Percentiles rank a stretch among this genome's conserved stretches.
phyloP scores from a whole-genome alignment of 2,888 invertebrate species.

The Amorpha juglandis region DNA sequence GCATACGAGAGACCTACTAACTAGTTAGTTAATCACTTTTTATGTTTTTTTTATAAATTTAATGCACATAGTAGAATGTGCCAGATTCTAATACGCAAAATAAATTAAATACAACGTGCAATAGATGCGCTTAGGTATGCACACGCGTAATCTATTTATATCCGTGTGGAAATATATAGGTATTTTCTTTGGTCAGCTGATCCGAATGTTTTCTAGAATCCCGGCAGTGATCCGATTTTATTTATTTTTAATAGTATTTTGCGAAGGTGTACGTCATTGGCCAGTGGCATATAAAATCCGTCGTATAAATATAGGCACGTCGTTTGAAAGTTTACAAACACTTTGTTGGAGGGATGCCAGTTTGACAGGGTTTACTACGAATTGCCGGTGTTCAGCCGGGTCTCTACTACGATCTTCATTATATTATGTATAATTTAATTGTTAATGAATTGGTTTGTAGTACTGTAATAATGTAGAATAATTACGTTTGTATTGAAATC shows the following conservation, averaged over 20 bases:
- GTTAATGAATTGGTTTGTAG: not conserved
- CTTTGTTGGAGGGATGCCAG: slow-evolving; percentile 68
- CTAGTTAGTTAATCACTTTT: too few species aligned
- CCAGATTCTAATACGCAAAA: too few species aligned
- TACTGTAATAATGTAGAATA: too few species aligned
- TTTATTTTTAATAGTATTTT: slow-evolving; percentile 26
- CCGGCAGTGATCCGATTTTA: not conserved
- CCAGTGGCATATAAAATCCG: slow-evolving; percentile 42
- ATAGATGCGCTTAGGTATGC: not conserved
- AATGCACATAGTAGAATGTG: too few species aligned
- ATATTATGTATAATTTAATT: not conserved
- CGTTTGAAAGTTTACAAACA: slow-evolving; percentile 70
- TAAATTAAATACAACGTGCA: not conserved
- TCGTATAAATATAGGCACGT: slow-evolving; percentile 65
- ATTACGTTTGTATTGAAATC: not conserved
- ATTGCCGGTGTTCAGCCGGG: not conserved
- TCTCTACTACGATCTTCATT: not conserved
- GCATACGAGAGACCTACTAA: too few species aligned
- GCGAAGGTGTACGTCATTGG: slow-evolving; percentile 19
- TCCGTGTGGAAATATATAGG: not conserved
- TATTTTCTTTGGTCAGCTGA: not conserved
- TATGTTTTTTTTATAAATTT: too few species aligned
- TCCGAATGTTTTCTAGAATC: slow-evolving; percentile 5
- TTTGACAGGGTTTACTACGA: slow-evolving; percentile 33
- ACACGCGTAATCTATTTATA: not conserved